Base-by-base conservation (phyloP, 2,888 invertebrate species). In the Mythimna impura region DNA sequence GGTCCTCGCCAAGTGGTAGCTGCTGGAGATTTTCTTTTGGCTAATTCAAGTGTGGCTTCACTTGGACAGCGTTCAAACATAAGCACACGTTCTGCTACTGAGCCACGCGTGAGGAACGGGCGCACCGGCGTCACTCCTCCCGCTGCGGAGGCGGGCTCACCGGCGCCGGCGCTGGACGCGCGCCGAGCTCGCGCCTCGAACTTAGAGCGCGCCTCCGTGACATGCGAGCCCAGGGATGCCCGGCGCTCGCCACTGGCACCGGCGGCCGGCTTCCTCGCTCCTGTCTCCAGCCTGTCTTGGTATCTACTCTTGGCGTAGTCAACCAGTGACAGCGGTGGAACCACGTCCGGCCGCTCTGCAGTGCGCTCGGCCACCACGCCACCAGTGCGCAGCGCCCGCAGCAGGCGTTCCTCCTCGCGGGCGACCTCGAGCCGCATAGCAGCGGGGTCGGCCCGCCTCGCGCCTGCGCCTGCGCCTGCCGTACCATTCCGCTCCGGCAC, bases 51-150 rank as follows among this genome's bases (percentile, higher is more conserved):
- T 64, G 98, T 95, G 76, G 98, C 95, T 91, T 98, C 98, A 90
- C 98, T 98, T 54, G 98, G 99, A 89, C 98, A 98, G 93, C 98
- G 97, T 94, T 99, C 99, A 92, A 99, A 99, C 94, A 99, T 98
- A 81, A 99, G 97, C 80, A 99, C 99, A 64, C 99, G 96, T 91
- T 99, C 99, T 36, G 99, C 99, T 4, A 99, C 99, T 8, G 99
- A 99, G 36, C 99, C 99, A 76, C 99, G 97, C 58, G 98, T 98
- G 69, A 99, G 96, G 93, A 98, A 98, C 22, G 98, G 98, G 66
- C 98, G 96, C 72, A 98, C 98, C 9, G 98, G 98, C 66, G 93
- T 90, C 40, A 92, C 89, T 55, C 93, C 89, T 54, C 93, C 95
- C 36, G 91, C 79, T 17, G 83, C 90, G 71, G 95, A 89, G 64